Percentiles rank a stretch among this genome's conserved stretches.
These are phyloP conservation scores for Leptocoma aspasia DNA, from an alignment of 2,113 vertebrate species.

Conservation along the genomic window DNA sequence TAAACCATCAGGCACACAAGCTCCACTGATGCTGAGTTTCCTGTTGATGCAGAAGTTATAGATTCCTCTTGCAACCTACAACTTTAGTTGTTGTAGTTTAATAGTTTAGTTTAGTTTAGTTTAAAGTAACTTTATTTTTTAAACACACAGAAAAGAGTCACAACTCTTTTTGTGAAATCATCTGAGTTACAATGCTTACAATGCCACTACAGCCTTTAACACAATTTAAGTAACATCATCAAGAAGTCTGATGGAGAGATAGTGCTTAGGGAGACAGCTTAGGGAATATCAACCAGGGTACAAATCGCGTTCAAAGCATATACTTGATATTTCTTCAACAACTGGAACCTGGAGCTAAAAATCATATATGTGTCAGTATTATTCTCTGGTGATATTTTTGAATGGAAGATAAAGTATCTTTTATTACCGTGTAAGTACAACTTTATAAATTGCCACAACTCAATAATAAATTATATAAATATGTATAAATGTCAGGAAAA, in stretches of 20 bases:
- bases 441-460: not conserved
- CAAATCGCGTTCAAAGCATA: not conserved
- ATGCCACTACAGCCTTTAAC: not conserved
- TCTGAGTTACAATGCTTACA: not conserved
- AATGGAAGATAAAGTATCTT: not conserved
- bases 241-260: not conserved
- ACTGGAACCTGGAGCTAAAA: not conserved
- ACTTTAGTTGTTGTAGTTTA: too few species aligned
- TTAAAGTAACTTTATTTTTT: not conserved
- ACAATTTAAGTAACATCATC: not conserved
- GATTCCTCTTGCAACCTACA: not conserved
- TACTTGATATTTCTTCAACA: not conserved
- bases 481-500: not conserved
- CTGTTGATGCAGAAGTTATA: not conserved
- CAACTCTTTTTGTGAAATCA: not conserved
- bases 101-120: too few species aligned
- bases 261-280: not conserved
- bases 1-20: not conserved
- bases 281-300: not conserved
- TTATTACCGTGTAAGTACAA: not conserved
- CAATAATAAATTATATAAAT: not conserved
- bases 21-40: accelerated
- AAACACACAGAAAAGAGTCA: not conserved
- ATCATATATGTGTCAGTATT: not conserved
- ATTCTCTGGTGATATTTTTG: not conserved